These are phyloP conservation scores for Malurus cyaneus DNA, from an alignment of 2,113 vertebrate species.

Conservation along the genomic window DNA sequence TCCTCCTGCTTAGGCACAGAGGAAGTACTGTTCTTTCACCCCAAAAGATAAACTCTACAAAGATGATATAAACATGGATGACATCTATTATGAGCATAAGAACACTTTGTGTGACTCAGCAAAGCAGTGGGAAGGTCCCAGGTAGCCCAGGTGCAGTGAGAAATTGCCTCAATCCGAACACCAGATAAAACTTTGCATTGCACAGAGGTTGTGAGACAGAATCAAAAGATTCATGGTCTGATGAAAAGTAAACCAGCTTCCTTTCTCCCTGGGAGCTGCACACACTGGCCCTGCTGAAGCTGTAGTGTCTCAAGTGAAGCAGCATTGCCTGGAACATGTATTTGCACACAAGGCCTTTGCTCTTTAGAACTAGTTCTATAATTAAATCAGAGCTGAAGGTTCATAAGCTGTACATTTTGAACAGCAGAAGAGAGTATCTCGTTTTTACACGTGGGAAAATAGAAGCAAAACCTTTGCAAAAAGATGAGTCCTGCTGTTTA, in stretches of 20 bases:
- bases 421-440: neutral
- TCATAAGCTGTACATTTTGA: neutral
- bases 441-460: slow-evolving; percentile 18
- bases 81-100: neutral
- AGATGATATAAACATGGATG: neutral
- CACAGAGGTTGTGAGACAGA: neutral
- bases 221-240: neutral
- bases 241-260: neutral
- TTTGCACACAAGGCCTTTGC: neutral
- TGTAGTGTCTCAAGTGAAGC: neutral
- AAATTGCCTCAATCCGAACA: neutral
- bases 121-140: neutral
- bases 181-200: neutral
- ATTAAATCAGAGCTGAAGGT: neutral
- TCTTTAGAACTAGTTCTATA: neutral
- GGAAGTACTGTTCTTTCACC: slow-evolving; percentile 12
- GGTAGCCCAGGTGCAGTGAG: neutral
- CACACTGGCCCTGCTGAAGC: neutral
- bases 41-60: slow-evolving; percentile 17
- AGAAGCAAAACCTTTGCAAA: neutral
- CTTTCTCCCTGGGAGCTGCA: neutral
- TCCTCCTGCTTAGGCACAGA: neutral
- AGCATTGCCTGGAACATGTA: neutral
- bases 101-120: slow-evolving; percentile 39
- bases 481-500: neutral